Evolutionary conservation across 1,140 invertebrate genomes (phyloP).

Genomic region (Trigoniulus corallinus): DNA sequence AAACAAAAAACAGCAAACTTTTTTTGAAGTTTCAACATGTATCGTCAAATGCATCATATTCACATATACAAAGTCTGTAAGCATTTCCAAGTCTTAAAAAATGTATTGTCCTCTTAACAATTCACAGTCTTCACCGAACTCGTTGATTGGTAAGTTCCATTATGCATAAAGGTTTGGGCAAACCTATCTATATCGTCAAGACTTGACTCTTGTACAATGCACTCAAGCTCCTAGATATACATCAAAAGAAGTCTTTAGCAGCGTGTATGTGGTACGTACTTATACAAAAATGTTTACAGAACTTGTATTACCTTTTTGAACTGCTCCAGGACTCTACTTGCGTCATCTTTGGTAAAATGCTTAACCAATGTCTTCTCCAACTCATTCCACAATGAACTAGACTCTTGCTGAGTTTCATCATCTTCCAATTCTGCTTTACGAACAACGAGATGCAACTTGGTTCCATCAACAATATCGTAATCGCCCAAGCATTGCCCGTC

Average conservation of each 20-base stretch:
- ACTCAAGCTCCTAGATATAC: conserved; percentile 20
- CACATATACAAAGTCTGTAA: no score
- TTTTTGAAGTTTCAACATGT: no score
- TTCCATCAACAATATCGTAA: conserved; percentile 22
- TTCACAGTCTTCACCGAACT: background rate
- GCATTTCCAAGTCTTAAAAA: no score
- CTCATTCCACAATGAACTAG: conserved; percentile 20
- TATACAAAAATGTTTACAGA: background rate
- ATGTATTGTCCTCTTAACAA: no score
- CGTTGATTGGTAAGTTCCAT: background rate
- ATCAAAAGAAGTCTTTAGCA: conserved; percentile 6
- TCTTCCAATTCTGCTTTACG: conserved; percentile 15
- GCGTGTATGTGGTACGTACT: background rate
- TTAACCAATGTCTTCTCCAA: conserved; percentile 19
- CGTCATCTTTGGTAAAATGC: conserved; percentile 23
- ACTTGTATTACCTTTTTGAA: conserved; percentile 21
- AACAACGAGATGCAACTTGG: conserved; percentile 21
- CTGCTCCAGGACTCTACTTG: conserved; percentile 22
- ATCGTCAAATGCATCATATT: no score
- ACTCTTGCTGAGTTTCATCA: conserved; percentile 3
- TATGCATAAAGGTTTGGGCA: conserved; percentile 14
- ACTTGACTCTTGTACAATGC: conserved; percentile 18
- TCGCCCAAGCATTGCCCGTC: conserved; percentile 20
- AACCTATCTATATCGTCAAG: conserved; percentile 27
- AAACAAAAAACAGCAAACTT: no score